Percentiles rank a stretch among this genome's conserved stretches.
phyloP scores from a whole-genome alignment of 2,113 vertebrate genomes.

The Syrrhaptes paradoxus region DNA sequence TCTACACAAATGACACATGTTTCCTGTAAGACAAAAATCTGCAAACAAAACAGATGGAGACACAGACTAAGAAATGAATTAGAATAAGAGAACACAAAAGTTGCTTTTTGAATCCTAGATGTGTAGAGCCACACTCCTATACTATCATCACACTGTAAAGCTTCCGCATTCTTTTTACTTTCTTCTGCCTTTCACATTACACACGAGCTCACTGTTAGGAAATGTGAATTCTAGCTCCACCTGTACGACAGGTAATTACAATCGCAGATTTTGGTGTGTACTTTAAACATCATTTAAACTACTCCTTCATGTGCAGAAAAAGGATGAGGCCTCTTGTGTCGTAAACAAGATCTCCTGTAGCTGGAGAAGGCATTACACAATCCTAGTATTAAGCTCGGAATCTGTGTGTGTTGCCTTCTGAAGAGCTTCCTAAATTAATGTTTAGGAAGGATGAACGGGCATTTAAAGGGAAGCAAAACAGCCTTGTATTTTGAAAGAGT shows the following conservation, averaged over 20 bases:
- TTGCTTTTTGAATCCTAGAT: background rate
- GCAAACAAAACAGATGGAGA: conserved; percentile 20
- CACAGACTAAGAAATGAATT: background rate
- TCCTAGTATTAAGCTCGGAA: background rate
- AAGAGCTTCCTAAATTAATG: background rate
- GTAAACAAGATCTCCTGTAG: background rate
- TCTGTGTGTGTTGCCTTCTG: background rate
- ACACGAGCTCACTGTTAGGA: background rate
- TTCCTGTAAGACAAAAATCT: background rate
- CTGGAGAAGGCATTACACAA: background rate
- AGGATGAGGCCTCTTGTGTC: background rate
- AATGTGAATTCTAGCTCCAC: background rate
- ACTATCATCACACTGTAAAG: background rate
- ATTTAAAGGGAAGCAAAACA: background rate
- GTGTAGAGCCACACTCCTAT: background rate
- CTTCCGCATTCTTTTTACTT: background rate
- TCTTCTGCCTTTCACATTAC: background rate
- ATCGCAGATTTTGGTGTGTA: background rate
- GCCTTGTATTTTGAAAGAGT: background rate
- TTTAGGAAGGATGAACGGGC: background rate
- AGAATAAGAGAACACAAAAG: background rate
- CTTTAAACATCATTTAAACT: background rate
- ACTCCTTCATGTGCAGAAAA: background rate
- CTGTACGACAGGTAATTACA: background rate
- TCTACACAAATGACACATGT: background rate